Base-by-base conservation (phyloP, 2,113 vertebrate species). In the Geothlypis trichas region DNA sequence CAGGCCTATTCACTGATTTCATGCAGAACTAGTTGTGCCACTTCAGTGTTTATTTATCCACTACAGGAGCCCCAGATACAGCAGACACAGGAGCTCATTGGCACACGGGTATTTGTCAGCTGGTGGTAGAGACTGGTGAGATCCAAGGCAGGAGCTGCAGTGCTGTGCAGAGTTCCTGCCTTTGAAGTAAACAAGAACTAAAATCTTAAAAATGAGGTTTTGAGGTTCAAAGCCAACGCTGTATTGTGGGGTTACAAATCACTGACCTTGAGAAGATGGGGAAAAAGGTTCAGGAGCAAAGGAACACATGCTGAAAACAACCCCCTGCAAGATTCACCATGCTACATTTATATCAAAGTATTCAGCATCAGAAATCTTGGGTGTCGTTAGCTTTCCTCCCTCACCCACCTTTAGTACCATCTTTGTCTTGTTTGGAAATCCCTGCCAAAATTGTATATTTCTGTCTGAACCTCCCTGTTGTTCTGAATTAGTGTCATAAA, bases 1-100 rank as follows among this genome's bases (percentile, higher is more conserved):
- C 77, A 90, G 30, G 44, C 33, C 42, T 81, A 23, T 89, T 94
- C 80, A 75, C 26, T 0, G 7, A 39, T 37, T 93, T 86, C 2
- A 2, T 28, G 93, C 73, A 91, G 91, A 95, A 95, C 91, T 49
- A 42, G 94, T 95, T 79, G 66, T 89, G 74, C 95, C 31, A 82
- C 93, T 95, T 92, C 17, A 67, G 31, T 84, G 80, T 92, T 92
- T 95, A 30, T 92, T 92, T 90, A 91, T 73, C 75, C 19, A 22
- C 66, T 59, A 2, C 19, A 47, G 58, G 59, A 95, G 47, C 55
- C 52, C 39, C 27, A 74, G 73, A 61, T 58, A 54, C n/a, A 37
- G 71, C 59, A 94, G 93, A 10, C 35, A 9, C 13, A 47, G 92
- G 58, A 86, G 37, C 15, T 27, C 39, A 3, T 2, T 66, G 68